Conservation (phyloP, 2,797 vertebrate species). For the Meda fulgida region DNA sequence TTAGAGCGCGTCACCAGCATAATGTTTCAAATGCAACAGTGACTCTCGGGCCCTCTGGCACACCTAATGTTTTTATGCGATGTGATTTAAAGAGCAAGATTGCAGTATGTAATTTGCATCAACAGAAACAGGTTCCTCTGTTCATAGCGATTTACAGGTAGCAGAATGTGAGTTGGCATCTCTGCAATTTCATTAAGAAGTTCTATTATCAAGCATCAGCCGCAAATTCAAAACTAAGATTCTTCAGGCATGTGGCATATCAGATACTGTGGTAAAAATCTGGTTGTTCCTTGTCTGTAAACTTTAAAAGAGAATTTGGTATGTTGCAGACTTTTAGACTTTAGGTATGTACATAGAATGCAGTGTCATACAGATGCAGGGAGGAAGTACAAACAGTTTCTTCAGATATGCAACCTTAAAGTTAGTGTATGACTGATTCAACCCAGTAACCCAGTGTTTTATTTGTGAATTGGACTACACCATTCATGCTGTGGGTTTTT, state of each 20-base stretch:
- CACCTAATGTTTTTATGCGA: conserved; percentile 22
- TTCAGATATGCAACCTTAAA: background rate
- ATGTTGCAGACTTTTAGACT: conserved; percentile 18
- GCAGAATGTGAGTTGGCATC: conserved; percentile 12
- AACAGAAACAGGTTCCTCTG: conserved; percentile 25
- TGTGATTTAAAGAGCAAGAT: conserved; percentile 39
- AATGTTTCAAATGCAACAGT: conserved; percentile 11
- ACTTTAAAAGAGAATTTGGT: background rate
- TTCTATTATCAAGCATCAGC: conserved; percentile 1
- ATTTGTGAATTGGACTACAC: background rate
- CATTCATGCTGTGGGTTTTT: background rate
- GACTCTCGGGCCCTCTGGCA: conserved; percentile 10
- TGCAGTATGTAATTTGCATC: conserved; percentile 12
- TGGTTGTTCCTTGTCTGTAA: background rate
- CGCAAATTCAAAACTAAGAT: background rate
- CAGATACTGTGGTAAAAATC: background rate
- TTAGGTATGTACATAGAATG: conserved; percentile 9
- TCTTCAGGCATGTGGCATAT: background rate
- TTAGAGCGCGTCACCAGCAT: background rate
- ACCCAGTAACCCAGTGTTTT: background rate
- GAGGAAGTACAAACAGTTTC: background rate
- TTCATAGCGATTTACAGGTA: conserved; percentile 24
- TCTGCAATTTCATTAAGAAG: conserved; percentile 7
- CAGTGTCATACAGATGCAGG: background rate
- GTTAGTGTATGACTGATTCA: background rate